Percentiles rank a stretch among this genome's conserved stretches.
These are phyloP conservation scores for Rhabdomys dilectus DNA, from an alignment of 2,113 vertebrate species.

Conservation along the genomic window DNA sequence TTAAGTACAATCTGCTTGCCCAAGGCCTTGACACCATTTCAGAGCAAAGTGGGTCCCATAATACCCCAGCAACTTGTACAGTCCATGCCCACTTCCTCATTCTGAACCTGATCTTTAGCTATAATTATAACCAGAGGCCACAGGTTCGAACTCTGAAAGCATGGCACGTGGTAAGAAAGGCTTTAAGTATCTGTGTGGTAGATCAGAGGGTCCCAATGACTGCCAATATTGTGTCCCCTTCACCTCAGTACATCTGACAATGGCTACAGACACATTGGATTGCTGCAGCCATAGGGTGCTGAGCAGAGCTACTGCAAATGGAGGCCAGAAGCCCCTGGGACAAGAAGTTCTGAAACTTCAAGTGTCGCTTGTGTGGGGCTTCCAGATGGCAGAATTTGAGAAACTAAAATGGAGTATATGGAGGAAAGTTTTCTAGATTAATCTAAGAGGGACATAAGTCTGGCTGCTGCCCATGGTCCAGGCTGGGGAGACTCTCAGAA, in stretches of 20 bases:
- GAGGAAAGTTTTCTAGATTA: background rate
- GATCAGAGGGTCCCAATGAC: background rate
- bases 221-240: background rate
- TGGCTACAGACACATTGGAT: background rate
- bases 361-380: too few relatives aligned
- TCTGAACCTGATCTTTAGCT: background rate
- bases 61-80: too few relatives aligned
- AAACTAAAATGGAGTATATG: background rate
- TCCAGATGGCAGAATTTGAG: background rate
- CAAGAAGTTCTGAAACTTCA: background rate
- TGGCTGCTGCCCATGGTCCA: background rate
- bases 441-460: background rate
- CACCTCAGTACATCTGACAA: background rate
- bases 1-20: background rate
- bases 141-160: background rate
- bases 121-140: background rate
- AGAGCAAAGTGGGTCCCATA: background rate
- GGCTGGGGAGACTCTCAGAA: background rate
- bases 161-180: background rate
- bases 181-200: background rate
- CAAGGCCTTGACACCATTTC: background rate
- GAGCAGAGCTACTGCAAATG: too few relatives aligned
- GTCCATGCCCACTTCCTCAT: background rate
- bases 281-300: background rate
- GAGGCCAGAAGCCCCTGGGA: background rate